Evolutionary conservation across 2,888 invertebrate genomes (phyloP), one percentile per base, ranked within the genome.

Genomic region (Danaus chrysippus): DNA sequence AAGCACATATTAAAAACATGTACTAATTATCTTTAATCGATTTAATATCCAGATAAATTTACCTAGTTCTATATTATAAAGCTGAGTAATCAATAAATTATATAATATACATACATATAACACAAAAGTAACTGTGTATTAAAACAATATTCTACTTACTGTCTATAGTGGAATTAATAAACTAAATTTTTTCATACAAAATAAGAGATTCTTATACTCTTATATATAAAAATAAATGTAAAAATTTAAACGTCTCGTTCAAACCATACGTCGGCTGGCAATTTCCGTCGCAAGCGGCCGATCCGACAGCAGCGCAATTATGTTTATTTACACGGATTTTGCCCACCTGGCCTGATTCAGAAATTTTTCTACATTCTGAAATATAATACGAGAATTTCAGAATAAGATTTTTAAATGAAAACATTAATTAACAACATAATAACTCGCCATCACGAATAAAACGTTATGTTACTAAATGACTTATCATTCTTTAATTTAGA

Each of bases 1-100:
- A 34, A 42, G 41, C 53, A 34, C 43, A 34, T 54, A 59, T 59
- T 59, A 54, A 53, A 54, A 59, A 46, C 17, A n/a, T 10, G 8
- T n/a, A 53, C 19, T 34, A 34, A 1, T 13, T 9, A 3, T 12
- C 19, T 11, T 42, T 58, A 42, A 52, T 58, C 10, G 15, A 46
- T 46, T 46, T 10, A 13, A 46, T 46, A 15, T 46, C 46, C 13
- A 46, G n/a, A 46, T 46, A 15, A 10, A 46, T 0, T 8, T 13
- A 46, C 13, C 15, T 3, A 34, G 8, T 34, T 34, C 23, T 34
- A 34, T 34, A 34, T 34, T 34, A 34, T 34, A 34, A 34, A 5
- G 23, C 23, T 34, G 23, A 34, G 23, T 6, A 34, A 1, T 34
- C 23, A 34, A 34, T 34, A 34, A 34, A 6, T 34, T 34, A 34